phyloP scores from a whole-genome alignment of 2,797 vertebrate species.

The Xenentodon cancila region DNA sequence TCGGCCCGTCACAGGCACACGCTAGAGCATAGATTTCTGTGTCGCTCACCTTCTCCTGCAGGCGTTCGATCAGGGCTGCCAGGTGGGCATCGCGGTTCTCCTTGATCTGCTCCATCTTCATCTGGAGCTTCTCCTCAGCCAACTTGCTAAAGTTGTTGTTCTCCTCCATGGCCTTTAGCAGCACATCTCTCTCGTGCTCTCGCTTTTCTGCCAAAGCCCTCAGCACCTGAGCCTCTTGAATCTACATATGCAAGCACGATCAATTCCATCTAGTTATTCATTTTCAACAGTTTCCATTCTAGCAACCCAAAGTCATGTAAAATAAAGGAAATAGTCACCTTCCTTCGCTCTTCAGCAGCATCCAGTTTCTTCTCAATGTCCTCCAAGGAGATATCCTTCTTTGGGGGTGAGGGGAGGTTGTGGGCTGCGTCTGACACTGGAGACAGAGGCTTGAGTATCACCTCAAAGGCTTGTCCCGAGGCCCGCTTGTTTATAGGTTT shows the following conservation, averaged over 20 bases:
- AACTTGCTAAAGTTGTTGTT: conserved; percentile 98
- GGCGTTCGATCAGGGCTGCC: conserved; percentile 90
- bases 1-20: neutral
- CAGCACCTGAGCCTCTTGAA: conserved; percentile 93
- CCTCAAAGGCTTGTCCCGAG: conserved; percentile 97
- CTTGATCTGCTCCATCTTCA: conserved; percentile 97
- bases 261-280: neutral
- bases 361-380: conserved; percentile 97
- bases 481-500: conserved; percentile 95
- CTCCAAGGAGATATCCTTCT: conserved; percentile 94
- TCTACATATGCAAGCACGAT: conserved; percentile 72
- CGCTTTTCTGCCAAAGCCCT: conserved; percentile 92
- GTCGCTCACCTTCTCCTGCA: conserved; percentile 89
- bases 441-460: conserved; percentile 94
- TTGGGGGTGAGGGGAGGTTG: conserved; percentile 86
- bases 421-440: conserved; percentile 90
- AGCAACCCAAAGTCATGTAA: neutral
- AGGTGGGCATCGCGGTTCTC: conserved; percentile 94
- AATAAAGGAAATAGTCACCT: conserved; percentile 74
- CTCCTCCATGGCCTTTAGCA: conserved; percentile 96
- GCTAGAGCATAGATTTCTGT: neutral
- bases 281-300: conserved; percentile 5
- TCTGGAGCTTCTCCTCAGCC: conserved; percentile 95
- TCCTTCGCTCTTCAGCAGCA: conserved; percentile 95
- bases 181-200: conserved; percentile 93